phyloP scores from a whole-genome alignment of 2,797 vertebrate species.

The Gallinago solitaria region DNA sequence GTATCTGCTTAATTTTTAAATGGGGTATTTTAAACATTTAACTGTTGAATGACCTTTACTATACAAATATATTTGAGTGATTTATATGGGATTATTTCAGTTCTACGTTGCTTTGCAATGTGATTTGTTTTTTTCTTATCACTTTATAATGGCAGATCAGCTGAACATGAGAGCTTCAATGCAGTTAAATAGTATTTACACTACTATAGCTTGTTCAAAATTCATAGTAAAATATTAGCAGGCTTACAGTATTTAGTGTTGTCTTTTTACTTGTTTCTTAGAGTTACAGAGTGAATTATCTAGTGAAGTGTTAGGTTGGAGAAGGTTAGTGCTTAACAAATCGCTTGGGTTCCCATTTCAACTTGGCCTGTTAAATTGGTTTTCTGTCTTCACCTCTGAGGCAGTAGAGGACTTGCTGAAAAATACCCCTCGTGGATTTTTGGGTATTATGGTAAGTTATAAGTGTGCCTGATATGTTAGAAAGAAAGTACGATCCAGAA shows the following conservation, averaged over 20 bases:
- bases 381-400: not conserved
- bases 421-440: fast-evolving
- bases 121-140: not conserved
- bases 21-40: not conserved
- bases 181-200: not conserved
- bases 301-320: not conserved
- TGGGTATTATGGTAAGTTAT: not conserved
- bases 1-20: not conserved
- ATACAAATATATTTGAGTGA: not conserved
- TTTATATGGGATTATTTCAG: not conserved
- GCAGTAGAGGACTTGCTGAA: not conserved
- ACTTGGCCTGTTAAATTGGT: not conserved
- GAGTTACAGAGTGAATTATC: not conserved
- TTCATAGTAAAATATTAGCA: not conserved
- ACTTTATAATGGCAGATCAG: not conserved
- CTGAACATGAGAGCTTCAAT: not conserved
- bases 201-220: not conserved
- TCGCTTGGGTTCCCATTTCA: not conserved
- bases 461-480: not conserved
- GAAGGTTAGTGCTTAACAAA: not conserved
- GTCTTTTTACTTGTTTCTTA: not conserved
- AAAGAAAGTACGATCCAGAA: not conserved
- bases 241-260: not conserved
- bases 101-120: not conserved
- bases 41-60: not conserved